Evolutionary conservation across 2,797 vertebrate species (phyloP), one percentile per base, ranked within the genome.

Genomic region (Vireo griseus): DNA sequence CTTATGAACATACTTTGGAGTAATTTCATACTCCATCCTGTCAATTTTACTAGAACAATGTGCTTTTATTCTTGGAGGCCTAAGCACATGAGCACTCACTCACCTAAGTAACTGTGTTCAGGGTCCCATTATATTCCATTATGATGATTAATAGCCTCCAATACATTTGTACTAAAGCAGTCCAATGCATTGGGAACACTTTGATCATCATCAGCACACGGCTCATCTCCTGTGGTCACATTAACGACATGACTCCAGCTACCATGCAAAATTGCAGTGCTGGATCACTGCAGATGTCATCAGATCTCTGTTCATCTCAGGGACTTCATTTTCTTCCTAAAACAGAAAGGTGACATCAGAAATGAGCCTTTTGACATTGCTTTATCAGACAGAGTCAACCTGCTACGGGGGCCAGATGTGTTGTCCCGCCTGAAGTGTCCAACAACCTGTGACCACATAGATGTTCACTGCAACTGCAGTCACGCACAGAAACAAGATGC

Each of bases 141-240:
- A 83, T 11, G 48, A 50, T 61, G 44, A 82, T 85, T 85, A 90
- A 80, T 35, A 57, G n/a, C 35, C 31, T 90, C n/a, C 73, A 75
- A 8, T 44, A 42, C 76, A 62, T 78, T 75, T 33, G 11, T 68
- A 33, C 42, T 61, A 84, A 90, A 78, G 42, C 25, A 57, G 18
- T 58, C 26, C 1, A 2, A 75, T 47, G 50, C 45, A 37, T 28
- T 57, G 51, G 37, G 47, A 88, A 54, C 59, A 48, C 59, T 88
- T 73, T 52, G 59, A 40, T 89, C 51, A 72, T 8, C 62, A 54
- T 0, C 58, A 66, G 47, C 25, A 26, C n/a, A 39, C 2, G n/a
- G 50, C 16, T 94, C 14, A 35, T 83, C 68, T 85, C 86, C 65
- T 72, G 39, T 84, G 42, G 22, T 59, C 58, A 84, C 66, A 37